A percentile compares a stretch with the other conserved stretches of the same genome.
These are phyloP conservation scores for Tricholaema leucomelas DNA, from an alignment of 2,113 vertebrate species.

Conservation along the genomic window DNA sequence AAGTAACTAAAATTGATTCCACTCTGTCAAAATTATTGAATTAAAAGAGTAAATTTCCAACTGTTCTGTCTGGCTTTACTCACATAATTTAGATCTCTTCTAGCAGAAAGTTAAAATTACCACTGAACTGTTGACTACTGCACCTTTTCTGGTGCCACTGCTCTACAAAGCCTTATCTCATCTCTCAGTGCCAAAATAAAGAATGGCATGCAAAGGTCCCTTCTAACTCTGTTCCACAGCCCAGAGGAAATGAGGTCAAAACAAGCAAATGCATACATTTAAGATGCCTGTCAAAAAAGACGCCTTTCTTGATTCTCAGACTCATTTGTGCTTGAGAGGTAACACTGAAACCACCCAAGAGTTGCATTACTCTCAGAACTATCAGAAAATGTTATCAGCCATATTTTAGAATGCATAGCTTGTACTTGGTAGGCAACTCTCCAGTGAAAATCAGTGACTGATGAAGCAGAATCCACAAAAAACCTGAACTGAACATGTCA, in stretches of 20 bases:
- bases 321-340: neutral
- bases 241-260: neutral
- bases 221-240: neutral
- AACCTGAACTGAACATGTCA: neutral
- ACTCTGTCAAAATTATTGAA: neutral
- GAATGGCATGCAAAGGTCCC: neutral
- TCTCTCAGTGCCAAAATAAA: neutral
- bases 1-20: neutral
- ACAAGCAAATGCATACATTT: neutral
- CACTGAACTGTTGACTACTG: neutral
- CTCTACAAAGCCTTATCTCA: neutral
- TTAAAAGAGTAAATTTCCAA: neutral
- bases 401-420: neutral
- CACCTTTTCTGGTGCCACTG: neutral
- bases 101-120: neutral
- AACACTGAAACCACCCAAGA: neutral
- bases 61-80: neutral
- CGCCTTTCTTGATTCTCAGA: neutral
- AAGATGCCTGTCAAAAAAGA: neutral
- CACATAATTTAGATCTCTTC: neutral
- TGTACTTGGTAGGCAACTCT: neutral
- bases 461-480: slow-evolving; percentile 16
- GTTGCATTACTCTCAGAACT: neutral
- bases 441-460: neutral
- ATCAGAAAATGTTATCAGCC: neutral